phyloP scores from a whole-genome alignment of 2,888 invertebrate species.

The Rotaria sp. region DNA sequence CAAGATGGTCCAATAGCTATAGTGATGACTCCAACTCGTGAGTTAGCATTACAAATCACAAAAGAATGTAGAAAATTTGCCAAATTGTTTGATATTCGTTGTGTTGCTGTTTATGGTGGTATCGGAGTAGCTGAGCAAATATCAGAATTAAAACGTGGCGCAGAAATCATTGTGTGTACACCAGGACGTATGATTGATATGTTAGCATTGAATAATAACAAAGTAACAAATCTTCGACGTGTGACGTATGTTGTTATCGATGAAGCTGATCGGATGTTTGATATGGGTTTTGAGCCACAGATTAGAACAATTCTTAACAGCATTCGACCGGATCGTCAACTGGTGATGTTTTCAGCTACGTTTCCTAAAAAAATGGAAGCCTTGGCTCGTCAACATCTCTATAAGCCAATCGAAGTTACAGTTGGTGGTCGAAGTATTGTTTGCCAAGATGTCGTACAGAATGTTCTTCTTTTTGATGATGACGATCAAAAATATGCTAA shows the following conservation, averaged over 20 bases:
- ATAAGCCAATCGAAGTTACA: slow-evolving; percentile 82
- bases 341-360: slow-evolving; percentile 96
- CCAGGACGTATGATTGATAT: slow-evolving; percentile 99
- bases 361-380: slow-evolving; percentile 99
- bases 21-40: slow-evolving; percentile 94
- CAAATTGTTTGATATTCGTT: slow-evolving; percentile 71
- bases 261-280: slow-evolving; percentile 98
- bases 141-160: slow-evolving; percentile 89
- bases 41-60: slow-evolving; percentile 96
- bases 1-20: slow-evolving; percentile 89
- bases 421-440: slow-evolving; percentile 84
- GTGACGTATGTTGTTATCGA: slow-evolving; percentile 94
- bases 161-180: no score
- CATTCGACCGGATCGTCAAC: slow-evolving; percentile 88
- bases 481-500: slow-evolving; percentile 96
- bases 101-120: slow-evolving; percentile 95
- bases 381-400: slow-evolving; percentile 80
- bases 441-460: slow-evolving; percentile 91
- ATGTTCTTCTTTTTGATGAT: slow-evolving; percentile 69
- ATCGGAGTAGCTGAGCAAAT: slow-evolving; percentile 92
- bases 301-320: slow-evolving; percentile 73
- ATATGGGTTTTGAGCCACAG: slow-evolving; percentile 98
- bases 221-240: slow-evolving; percentile 89
- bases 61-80: slow-evolving; percentile 89
- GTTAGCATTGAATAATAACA: slow-evolving; percentile 83